These are phyloP conservation scores for Archips xylosteana DNA, from an alignment of 2,888 invertebrate genomes.

Conservation along the genomic window DNA sequence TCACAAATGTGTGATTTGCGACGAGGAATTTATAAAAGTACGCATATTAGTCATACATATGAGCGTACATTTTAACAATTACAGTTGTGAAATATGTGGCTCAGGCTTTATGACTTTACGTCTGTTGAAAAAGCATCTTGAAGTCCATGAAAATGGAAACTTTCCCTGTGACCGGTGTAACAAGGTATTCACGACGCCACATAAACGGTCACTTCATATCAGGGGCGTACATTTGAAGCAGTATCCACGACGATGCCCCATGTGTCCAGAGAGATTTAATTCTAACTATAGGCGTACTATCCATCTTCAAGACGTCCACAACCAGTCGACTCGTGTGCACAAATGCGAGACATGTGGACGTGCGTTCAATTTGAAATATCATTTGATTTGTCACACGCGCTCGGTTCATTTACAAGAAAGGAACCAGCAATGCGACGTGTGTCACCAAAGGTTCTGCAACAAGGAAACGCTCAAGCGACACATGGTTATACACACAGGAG, in stretches of 20 bases:
- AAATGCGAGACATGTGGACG: conserved; percentile 78
- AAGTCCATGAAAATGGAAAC: conserved; percentile 77
- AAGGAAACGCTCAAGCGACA: conserved; percentile 85
- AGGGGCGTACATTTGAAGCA: conserved; percentile 78
- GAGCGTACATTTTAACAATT: conserved; percentile 80
- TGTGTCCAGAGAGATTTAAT: conserved; percentile 79
- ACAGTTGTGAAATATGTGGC: conserved; percentile 79
- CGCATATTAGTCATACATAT: conserved; percentile 77
- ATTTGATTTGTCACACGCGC: conserved; percentile 74
- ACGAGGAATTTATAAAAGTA: conserved; percentile 73
- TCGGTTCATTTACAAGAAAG: conserved; percentile 80
- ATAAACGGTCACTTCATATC: conserved; percentile 73
- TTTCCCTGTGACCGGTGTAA: conserved; percentile 75
- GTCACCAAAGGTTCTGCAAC: conserved; percentile 81
- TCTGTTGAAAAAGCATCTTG: conserved; percentile 75
- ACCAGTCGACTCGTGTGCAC: conserved; percentile 76
- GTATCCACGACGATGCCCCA: conserved; percentile 73
- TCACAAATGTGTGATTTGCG: conserved; percentile 74
- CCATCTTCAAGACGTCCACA: conserved; percentile 79
- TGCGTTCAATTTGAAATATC: conserved; percentile 76
- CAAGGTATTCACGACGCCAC: conserved; percentile 74
- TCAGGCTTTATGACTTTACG: conserved; percentile 78
- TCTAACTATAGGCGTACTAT: conserved; percentile 78
- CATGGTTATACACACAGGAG: conserved; percentile 84
- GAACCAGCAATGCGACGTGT: conserved; percentile 83